Percentiles rank a stretch among this genome's conserved stretches.
phyloP scores from a whole-genome alignment of 1,140 invertebrate genomes.

The Macrobrachium nipponense region DNA sequence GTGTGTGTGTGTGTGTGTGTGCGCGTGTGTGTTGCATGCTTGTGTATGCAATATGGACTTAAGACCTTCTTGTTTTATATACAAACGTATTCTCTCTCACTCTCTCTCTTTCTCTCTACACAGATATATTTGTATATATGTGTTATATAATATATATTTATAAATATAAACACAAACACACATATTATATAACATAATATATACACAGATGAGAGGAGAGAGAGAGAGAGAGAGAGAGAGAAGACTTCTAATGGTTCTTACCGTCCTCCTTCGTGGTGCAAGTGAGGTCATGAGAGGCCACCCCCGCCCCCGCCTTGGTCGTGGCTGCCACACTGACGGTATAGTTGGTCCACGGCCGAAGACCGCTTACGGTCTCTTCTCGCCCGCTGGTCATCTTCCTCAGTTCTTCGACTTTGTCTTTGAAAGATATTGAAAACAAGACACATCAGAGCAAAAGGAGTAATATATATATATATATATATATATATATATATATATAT shows the following conservation, averaged over 20 bases:
- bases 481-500: not conserved
- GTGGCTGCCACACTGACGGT: constrained; percentile 70
- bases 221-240: not conserved
- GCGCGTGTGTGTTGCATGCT: too few relatives aligned
- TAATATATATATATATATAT: not conserved
- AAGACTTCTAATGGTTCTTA: constrained; percentile 58
- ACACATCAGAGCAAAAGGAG: not conserved
- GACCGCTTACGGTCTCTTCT: constrained; percentile 69
- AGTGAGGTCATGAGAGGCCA: constrained; percentile 68
- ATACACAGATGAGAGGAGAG: too few relatives aligned
- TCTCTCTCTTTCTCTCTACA: too few relatives aligned
- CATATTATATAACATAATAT: too few relatives aligned
- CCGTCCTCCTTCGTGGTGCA: constrained; percentile 70
- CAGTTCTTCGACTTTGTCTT: constrained; percentile 10
- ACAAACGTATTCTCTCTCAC: too few relatives aligned
- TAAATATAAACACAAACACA: too few relatives aligned
- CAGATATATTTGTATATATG: too few relatives aligned
- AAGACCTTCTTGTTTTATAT: too few relatives aligned
- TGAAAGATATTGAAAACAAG: not conserved
- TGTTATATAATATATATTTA: too few relatives aligned
- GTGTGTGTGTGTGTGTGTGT: too few relatives aligned
- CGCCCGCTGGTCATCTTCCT: not conserved
- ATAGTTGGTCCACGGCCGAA: constrained; percentile 71
- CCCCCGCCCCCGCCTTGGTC: constrained; percentile 70
- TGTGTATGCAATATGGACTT: too few relatives aligned